Base-by-base conservation (phyloP, 2,797 vertebrate species). In the Nyctalus aviator region DNA sequence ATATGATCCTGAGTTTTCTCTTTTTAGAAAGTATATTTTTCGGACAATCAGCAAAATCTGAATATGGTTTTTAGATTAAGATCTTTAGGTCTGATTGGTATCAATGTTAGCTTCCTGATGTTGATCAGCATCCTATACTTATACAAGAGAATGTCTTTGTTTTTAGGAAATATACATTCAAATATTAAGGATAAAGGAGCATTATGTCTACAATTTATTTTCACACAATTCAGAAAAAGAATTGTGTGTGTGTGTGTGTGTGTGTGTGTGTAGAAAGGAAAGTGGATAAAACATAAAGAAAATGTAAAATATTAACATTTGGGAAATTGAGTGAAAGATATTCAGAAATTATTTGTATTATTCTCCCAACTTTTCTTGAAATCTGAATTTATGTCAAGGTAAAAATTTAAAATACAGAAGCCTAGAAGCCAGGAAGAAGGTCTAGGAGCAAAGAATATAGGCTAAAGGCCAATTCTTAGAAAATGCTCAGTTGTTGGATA, bases 321-420 rank as follows among this genome's bases (percentile, higher is more conserved):
- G 57, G 57, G 57, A 59, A 59, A 27, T 27, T 59, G 11, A 59
- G 15, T 69, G 21, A 66, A 87, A 81, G 18, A 32, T 90, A 75
- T 46, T 85, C 69, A 76, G 57, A 88, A 92, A 78, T 88, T 35
- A 88, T 79, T 94, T 57, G 20, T 90, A 59, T 76, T 81, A 30
- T 76, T 88, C 25, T 93, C 35, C 12, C 69, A 83, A 69, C 32
- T 35, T 76, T 84, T 81, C 62, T 92, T 55, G 64, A 77, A 64
- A 68, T 57, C 48, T 71, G 57, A 55, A 88, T 88, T 94, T 84
- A 32, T 62, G 30, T 76, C 46, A 92, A 85, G 37, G 32, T 46
- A 82, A 92, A 92, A 71, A 12, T 41, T 84, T 85, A 41, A 81
- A 84, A 69, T 68, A 27, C 59, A 72, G 91, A 90, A 88, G 62